Evolutionary conservation across 2,797 vertebrate species (phyloP).

Genomic region (Tauraco hartlaubi): DNA sequence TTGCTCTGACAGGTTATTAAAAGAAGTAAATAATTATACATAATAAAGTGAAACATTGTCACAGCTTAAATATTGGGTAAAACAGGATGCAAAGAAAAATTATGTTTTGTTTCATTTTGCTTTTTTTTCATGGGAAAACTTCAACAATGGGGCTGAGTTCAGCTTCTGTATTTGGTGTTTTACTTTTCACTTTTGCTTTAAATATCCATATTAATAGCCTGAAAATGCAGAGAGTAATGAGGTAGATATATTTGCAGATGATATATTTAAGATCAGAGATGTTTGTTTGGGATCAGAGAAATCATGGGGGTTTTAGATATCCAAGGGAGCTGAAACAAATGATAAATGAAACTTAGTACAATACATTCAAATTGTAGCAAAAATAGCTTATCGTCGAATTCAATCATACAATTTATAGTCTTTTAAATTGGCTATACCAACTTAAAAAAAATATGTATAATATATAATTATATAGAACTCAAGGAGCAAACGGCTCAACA

Average conservation of each 20-base stretch:
- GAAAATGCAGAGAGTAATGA: not conserved
- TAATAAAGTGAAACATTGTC: not conserved
- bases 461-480: not conserved
- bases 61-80: not conserved
- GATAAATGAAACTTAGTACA: not conserved
- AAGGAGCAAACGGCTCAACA: not conserved
- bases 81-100: not conserved
- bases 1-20: not conserved
- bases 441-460: not conserved
- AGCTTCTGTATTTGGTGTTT: not conserved
- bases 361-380: not conserved
- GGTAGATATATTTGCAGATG: not conserved
- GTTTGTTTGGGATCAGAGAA: not conserved
- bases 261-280: not conserved
- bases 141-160: not conserved
- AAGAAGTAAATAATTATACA: not conserved
- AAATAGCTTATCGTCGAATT: not conserved
- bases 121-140: not conserved
- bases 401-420: not conserved
- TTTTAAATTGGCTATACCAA: not conserved
- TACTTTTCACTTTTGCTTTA: not conserved
- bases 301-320: fast-evolving
- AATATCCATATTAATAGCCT: not conserved
- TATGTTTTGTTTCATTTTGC: fast-evolving
- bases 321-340: not conserved